Evolutionary conservation across 1,140 invertebrate species (phyloP), one percentile per base, ranked within the genome.

Genomic region (Sycobia sp.): DNA sequence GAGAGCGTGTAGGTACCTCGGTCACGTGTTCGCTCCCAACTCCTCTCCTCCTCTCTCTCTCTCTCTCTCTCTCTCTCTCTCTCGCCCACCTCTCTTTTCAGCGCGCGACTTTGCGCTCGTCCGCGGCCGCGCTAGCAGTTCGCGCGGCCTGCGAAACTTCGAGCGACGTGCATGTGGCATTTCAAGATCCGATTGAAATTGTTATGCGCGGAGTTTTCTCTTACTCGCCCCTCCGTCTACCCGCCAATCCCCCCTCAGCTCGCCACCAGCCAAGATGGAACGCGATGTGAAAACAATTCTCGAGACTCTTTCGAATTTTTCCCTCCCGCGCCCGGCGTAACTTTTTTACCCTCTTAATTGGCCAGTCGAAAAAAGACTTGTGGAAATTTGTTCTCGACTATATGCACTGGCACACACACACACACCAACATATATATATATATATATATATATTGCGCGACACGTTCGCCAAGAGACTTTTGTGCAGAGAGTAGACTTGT

Each of bases 121-220:
- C 14, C 27, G 10, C 23, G 38, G 9, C 14, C n/a, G 22, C 61
- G 46, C n/a, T n/a, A n/a, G n/a, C n/a, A 63, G 44, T 56, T 63
- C 50, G 44, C 36, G 5, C 44, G 29, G 5, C 34, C 58, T 8
- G 22, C 51, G 16, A 55, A 62, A 62, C 61, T 62, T 62, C 36
- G 34, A 32, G 36, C n/a, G 62, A 65, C 56, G 62, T 59, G 56
- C 55, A 59, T 65, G 62, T 65, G 63, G 57, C 63, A 65, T 65
- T 65, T 60, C 51, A 60, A 65, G 63, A 65, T 41, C 51, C 63
- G 57, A 65, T 65, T 65, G 56, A 65, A 65, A 65, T 60, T 65
- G 63, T 65, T 65, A 65, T 65, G 63, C 63, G 29, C 39, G 1
- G 56, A 65, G 62, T 58, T 58, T 64, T 64, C 55, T 44, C 29